These are phyloP conservation scores for Panagrolaimus sp. DNA, from an alignment of 1,140 invertebrate species.

Conservation along the genomic window DNA sequence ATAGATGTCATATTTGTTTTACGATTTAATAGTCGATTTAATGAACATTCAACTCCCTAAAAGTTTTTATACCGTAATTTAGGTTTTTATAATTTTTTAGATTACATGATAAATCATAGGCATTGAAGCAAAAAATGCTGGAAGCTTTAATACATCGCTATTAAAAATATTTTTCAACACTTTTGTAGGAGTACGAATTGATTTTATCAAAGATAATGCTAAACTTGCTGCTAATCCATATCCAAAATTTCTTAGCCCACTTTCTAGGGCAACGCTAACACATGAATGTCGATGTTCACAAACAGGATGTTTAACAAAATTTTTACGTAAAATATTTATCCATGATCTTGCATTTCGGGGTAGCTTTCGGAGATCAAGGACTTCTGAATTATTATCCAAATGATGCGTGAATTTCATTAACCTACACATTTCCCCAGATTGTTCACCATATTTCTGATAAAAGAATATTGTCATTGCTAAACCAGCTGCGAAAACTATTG, in stretches of 20 bases:
- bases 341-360: neutral
- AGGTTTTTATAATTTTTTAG: neutral
- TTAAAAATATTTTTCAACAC: conserved; percentile 16
- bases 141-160: neutral
- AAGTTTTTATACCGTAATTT: neutral
- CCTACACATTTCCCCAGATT: conserved; percentile 11
- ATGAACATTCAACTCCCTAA: neutral
- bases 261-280: conserved; percentile 33
- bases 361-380: neutral
- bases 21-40: neutral
- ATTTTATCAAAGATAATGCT: conserved; percentile 20
- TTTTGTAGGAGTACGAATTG: conserved; percentile 22
- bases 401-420: neutral
- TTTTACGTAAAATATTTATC: neutral
- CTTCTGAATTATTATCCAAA: conserved; percentile 1
- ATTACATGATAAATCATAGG: conserved; percentile 17
- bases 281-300: conserved; percentile 40
- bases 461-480: conserved; percentile 20
- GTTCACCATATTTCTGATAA: conserved; percentile 15
- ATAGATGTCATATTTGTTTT: neutral
- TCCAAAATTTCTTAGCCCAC: conserved; percentile 29
- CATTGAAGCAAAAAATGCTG: conserved; percentile 9
- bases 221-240: conserved; percentile 28
- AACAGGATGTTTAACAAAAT: neutral
- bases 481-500: conserved; percentile 46